Conservation (phyloP, 64 coral and sea anemone species). For the Orbicella faveolata region DNA sequence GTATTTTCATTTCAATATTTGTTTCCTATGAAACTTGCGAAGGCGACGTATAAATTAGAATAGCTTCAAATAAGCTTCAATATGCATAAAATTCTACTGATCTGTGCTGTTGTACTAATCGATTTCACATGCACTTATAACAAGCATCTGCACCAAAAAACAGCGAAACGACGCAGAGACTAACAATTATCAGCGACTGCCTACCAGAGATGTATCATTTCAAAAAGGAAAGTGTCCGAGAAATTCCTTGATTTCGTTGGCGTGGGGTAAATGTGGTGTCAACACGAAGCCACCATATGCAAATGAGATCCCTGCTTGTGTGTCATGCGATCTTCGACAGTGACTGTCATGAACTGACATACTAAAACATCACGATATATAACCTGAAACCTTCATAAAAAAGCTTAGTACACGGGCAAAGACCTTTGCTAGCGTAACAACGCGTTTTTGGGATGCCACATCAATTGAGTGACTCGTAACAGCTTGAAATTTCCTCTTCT, state of each 20-base stretch:
- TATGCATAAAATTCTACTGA: constrained; percentile 1
- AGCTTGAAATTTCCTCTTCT: not conserved
- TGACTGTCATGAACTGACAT: not conserved
- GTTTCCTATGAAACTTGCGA: not conserved
- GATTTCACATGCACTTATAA: not conserved
- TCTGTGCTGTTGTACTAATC: not conserved
- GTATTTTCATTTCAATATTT: not conserved
- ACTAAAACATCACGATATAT: not conserved
- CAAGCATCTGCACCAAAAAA: no score
- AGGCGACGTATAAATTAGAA: not conserved
- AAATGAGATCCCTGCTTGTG: not conserved
- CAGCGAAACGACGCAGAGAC: not conserved
- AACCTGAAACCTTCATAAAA: not conserved
- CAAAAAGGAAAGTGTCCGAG: not conserved
- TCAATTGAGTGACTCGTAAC: not conserved
- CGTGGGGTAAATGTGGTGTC: not conserved
- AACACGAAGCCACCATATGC: constrained; percentile 18
- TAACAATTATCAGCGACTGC: no score
- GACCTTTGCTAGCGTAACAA: not conserved
- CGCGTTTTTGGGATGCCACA: not conserved
- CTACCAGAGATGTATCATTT: not conserved
- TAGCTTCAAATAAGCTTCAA: constrained; percentile 11
- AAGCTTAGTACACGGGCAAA: not conserved
- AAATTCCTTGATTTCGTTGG: constrained; percentile 13
- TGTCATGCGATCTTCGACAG: constrained; percentile 51